Conservation (phyloP, 2,888 invertebrate species). For the Oegoconia quadripuncta region DNA sequence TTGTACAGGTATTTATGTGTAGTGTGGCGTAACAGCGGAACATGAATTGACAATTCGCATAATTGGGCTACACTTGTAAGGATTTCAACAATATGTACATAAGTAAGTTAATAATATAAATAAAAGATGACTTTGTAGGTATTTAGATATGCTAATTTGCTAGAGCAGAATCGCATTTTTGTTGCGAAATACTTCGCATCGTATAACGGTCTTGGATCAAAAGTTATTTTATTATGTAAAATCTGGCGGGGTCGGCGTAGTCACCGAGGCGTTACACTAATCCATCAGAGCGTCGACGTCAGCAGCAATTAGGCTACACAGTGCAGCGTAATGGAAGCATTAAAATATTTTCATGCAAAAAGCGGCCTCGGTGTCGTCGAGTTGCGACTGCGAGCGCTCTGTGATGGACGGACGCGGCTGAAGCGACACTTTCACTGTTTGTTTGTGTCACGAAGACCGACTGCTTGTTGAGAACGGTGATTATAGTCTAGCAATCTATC, state of each 20-base stretch:
- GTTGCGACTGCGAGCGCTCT: slow-evolving; percentile 18
- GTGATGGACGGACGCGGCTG: slow-evolving; percentile 32
- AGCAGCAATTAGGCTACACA: slow-evolving; percentile 41
- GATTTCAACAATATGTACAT: too few species aligned
- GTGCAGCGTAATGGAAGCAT: slow-evolving; percentile 41
- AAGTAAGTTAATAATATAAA: too few species aligned
- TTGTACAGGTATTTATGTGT: slow-evolving; percentile 16
- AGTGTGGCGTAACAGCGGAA: slow-evolving; percentile 15
- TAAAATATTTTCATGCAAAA: slow-evolving; percentile 58
- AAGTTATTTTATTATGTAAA: not conserved
- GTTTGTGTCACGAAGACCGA: slow-evolving; percentile 51
- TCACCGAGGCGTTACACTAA: slow-evolving; percentile 34
- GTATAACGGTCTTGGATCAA: not conserved
- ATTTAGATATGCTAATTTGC: too few species aligned
- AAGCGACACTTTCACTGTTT: slow-evolving; percentile 66
- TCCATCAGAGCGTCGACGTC: slow-evolving; percentile 28
- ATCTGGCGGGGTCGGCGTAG: slow-evolving; percentile 25
- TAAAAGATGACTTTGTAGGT: too few species aligned
- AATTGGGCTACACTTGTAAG: too few species aligned
- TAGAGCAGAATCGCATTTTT: not conserved
- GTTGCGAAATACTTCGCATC: not conserved
- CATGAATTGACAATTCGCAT: slow-evolving; percentile 9
- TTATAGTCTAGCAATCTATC: too few species aligned
- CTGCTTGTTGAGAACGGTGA: too few species aligned
- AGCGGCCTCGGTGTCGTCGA: slow-evolving; percentile 39